Evolutionary conservation across 2,888 invertebrate species (phyloP).

Genomic region (Hartigia nigra): DNA sequence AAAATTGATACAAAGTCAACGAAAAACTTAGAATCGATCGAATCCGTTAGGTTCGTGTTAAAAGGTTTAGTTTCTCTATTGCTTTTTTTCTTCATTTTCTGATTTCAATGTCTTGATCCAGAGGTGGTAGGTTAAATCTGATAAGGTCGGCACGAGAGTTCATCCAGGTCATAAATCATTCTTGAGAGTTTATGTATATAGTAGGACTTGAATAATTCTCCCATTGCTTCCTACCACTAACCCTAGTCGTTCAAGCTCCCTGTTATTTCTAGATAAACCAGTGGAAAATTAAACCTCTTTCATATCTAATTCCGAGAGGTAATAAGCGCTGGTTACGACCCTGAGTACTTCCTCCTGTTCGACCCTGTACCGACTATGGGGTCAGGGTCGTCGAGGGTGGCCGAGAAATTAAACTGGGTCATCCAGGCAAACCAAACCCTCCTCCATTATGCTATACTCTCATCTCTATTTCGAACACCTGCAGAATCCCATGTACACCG

Average conservation of each 20-base stretch:
- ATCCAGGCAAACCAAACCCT: constrained; percentile 36
- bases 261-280: neutral
- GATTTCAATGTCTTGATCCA: neutral
- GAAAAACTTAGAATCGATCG: too few relatives aligned
- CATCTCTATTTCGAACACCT: too few relatives aligned
- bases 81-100: neutral
- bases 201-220: neutral
- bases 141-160: neutral
- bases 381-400: constrained; percentile 37
- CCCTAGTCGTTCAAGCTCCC: neutral
- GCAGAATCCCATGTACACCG: neutral
- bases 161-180: neutral
- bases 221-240: neutral
- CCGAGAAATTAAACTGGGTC: constrained; percentile 35
- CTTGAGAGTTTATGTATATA: neutral
- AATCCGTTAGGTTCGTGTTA: too few relatives aligned
- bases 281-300: neutral
- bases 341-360: neutral
- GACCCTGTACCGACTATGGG: constrained; percentile 31
- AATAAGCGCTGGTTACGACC: neutral
- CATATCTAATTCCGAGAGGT: neutral
- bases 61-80: neutral
- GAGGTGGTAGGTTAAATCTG: neutral
- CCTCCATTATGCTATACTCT: neutral
- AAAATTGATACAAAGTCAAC: too few relatives aligned